Base-by-base conservation (phyloP, 2,797 vertebrate genomes). In the Muscicapa comitata region DNA sequence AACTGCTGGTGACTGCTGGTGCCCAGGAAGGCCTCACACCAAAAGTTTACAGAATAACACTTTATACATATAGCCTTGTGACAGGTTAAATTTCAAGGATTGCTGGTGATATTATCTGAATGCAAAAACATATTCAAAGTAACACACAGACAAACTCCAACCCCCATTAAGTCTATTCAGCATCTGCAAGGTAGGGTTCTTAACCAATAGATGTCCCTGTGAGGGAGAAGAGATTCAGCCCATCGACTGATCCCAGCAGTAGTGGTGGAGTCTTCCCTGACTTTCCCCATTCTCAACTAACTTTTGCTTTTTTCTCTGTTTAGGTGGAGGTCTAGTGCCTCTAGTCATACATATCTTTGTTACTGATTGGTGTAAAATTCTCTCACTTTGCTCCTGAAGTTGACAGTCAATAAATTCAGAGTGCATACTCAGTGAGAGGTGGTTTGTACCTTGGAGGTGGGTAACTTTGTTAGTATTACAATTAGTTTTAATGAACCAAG, bases 201-300 rank as follows among this genome's bases (percentile, higher is more conserved):
- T 59, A 38, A 21, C 10, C 45, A 38, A 17, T 4, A 38, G 38
- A 25, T 33, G 3, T 45, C 13, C 9, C 33, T 33, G 1, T 17
- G 14, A 45, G 29, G 13, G 29, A 61, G 40, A 62, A 40, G 21
- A 18, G 9, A 31, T 54, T 62, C 25, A 70, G 55, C 21, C 40
- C 20, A 14, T 31, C 0, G 2, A 3, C 13, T 25, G 33, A 33
- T 47, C 33, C 17, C 33, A 33, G 40, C 29, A 40, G 10, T 59
- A 59, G n/a, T 18, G 7, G 17, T 25, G 40, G 24, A 54, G 29
- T 21, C 33, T 54, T 62, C 29, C 33, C 13, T 17, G 47, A 35
- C 9, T 62, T 68, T 35, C 47, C 11, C 9, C 8, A 21, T 70
- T 62, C 31, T 77, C 0, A 1, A 20, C 47, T 75, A 43, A 51